phyloP scores from a whole-genome alignment of 2,888 invertebrate species.

The Miltochrista miniata region DNA sequence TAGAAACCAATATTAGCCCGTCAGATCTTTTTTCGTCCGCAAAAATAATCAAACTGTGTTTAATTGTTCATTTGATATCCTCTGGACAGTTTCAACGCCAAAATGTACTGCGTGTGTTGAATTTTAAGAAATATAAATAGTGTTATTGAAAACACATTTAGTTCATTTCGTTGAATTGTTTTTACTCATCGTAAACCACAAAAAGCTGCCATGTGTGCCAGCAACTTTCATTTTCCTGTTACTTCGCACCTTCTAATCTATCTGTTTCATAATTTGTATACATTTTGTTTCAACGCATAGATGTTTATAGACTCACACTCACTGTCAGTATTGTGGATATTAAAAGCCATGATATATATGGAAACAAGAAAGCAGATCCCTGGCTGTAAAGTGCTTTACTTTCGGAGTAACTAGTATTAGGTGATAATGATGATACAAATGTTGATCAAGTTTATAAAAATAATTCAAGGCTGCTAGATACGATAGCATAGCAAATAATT shows the following conservation, averaged over 20 bases:
- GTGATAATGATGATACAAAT: too few species aligned
- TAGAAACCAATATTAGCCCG: constrained; percentile 5
- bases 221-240: constrained; percentile 30
- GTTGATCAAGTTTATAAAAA: too few species aligned
- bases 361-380: too few species aligned
- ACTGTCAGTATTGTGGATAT: too few species aligned
- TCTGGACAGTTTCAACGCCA: constrained; percentile 59
- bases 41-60: constrained; percentile 63
- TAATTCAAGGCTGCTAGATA: too few species aligned
- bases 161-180: constrained; percentile 30
- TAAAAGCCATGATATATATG: too few species aligned
- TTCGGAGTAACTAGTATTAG: too few species aligned
- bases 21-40: constrained; percentile 60
- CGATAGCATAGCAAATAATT: too few species aligned
- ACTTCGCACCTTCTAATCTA: constrained; percentile 6
- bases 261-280: constrained; percentile 2
- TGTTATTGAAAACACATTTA: constrained; percentile 46
- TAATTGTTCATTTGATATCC: constrained; percentile 64
- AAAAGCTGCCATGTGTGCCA: constrained; percentile 18
- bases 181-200: constrained; percentile 13
- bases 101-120: constrained; percentile 39
- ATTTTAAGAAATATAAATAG: constrained; percentile 55
- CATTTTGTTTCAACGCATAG: neutral
- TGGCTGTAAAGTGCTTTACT: too few species aligned
- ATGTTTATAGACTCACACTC: neutral